Base-by-base conservation (phyloP, 2,888 invertebrate species). In the Drosophila engyochracea region DNA sequence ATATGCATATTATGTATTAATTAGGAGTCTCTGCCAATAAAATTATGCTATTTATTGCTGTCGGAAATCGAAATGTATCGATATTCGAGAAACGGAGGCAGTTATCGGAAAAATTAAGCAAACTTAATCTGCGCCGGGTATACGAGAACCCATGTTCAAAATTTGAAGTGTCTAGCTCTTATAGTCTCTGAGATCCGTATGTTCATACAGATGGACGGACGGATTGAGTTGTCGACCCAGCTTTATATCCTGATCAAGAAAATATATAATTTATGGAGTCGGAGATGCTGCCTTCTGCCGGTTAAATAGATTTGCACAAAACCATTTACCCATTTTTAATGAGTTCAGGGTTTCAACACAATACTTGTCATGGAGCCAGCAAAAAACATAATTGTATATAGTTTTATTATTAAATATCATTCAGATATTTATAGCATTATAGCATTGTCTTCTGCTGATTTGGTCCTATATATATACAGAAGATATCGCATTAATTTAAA, bases 401-500 rank as follows among this genome's bases (percentile, higher is more conserved):
- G 22, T 22, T 7, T 1, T 4, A 22, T 22, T 14, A 7, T 7
- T 22, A 22, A 22, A 22, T 44, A 12, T 44, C 14, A 22, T 22
- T 7, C 4, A 47, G 22, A 22, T 47, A 22, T 41, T 41, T 41
- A 10, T 41, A 10, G n/a, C n/a, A 10, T 7, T 22, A 5, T 41
- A n/a, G n/a, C n/a, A n/a, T 7, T 14, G 47, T 2, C 4, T 22
- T 47, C 7, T 47, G 47, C 47, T 47, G 22, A 14, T 14, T 14
- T 6, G 44, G 44, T 22, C 3, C 14, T 14, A 44, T 6, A 6
- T 14, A 12, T 12, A 22, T 5, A 22, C 3, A 0, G 22, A 12
- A 22, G 2, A 16, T 25, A 9, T 22, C 7, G 16, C 22, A 16
- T 25, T 22, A 33, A 55, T 30, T 67, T 64, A 74, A 79, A 58